A percentile compares a stretch with the other conserved stretches of the same genome.
Evolutionary conservation across 2,797 vertebrate genomes (phyloP).

Genomic region (Odontamblyopus lacepedii): DNA sequence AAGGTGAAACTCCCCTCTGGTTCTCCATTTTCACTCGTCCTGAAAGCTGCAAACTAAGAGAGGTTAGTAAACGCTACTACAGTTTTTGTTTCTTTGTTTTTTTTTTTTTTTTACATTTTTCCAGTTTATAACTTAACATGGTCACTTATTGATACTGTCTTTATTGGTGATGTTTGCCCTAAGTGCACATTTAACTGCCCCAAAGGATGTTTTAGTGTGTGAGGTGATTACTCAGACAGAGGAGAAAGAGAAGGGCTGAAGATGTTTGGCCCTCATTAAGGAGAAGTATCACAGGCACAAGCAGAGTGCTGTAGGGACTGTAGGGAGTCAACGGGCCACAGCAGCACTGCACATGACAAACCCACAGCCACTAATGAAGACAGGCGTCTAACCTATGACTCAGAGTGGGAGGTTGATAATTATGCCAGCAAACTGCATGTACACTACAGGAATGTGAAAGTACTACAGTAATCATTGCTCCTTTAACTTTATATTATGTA

Average conservation of each 20-base stretch:
- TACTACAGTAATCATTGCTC: not conserved
- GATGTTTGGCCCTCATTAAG: conserved; percentile 67
- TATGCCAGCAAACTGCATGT: conserved; percentile 23
- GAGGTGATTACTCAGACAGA: conserved; percentile 56
- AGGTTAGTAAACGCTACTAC: not conserved
- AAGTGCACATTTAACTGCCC: conserved; percentile 66
- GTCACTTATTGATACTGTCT: not conserved
- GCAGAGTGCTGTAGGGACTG: conserved; percentile 32
- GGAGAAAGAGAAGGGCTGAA: conserved; percentile 8
- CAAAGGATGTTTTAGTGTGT: conserved; percentile 59
- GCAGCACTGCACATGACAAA: conserved; percentile 30
- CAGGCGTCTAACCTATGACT: conserved; percentile 54
- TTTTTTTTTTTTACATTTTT: not conserved
- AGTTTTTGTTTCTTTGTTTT: not conserved
- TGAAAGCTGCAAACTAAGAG: not conserved
- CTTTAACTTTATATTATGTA: not conserved
- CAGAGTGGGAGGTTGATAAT: conserved; percentile 39
- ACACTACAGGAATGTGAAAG: conserved; percentile 3
- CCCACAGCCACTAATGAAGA: conserved; percentile 45
- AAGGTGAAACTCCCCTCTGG: conserved; percentile 61
- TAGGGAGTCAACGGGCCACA: conserved; percentile 41
- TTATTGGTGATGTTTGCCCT: conserved; percentile 37
- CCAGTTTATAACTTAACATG: not conserved
- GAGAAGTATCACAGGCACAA: conserved; percentile 59
- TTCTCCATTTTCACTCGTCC: conserved; percentile 16